Percentiles rank a stretch among this genome's conserved stretches.
These are phyloP conservation scores for Oscheius sp. DNA, from an alignment of 2,888 invertebrate species.

Conservation along the genomic window DNA sequence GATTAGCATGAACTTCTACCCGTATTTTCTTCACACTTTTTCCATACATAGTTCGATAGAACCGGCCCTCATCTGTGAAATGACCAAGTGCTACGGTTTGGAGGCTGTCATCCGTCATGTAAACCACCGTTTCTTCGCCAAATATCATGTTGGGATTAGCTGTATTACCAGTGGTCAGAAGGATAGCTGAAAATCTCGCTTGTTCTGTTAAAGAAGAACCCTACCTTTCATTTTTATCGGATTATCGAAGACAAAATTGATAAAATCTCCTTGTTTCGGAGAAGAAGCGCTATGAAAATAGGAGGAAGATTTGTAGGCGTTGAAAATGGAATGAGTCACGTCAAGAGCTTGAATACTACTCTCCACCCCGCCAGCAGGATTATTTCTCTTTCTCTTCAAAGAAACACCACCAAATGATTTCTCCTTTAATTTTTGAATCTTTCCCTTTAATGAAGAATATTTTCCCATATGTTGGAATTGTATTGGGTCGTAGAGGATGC, in stretches of 20 bases:
- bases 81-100: conserved; percentile 12
- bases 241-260: conserved; percentile 3
- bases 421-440: conserved; percentile 16
- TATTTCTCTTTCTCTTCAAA: conserved; percentile 18
- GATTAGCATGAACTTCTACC: neutral
- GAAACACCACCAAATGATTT: neutral
- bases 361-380: neutral
- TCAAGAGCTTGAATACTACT: neutral
- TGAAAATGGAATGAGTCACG: neutral
- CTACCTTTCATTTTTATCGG: conserved; percentile 9
- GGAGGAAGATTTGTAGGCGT: conserved; percentile 1
- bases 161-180: conserved; percentile 3
- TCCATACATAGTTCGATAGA: neutral
- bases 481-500: conserved; percentile 6
- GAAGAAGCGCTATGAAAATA: neutral
- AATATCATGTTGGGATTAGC: neutral
- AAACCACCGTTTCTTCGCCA: neutral
- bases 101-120: neutral
- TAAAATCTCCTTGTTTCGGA: neutral
- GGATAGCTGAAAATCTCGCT: neutral
- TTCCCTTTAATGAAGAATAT: conserved; percentile 14
- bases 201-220: too few relatives aligned
- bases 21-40: neutral
- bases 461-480: conserved; percentile 27
- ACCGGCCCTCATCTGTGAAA: neutral